These are phyloP conservation scores for Zygogramma bicolorata DNA, from an alignment of 2,888 invertebrate species.

Conservation along the genomic window DNA sequence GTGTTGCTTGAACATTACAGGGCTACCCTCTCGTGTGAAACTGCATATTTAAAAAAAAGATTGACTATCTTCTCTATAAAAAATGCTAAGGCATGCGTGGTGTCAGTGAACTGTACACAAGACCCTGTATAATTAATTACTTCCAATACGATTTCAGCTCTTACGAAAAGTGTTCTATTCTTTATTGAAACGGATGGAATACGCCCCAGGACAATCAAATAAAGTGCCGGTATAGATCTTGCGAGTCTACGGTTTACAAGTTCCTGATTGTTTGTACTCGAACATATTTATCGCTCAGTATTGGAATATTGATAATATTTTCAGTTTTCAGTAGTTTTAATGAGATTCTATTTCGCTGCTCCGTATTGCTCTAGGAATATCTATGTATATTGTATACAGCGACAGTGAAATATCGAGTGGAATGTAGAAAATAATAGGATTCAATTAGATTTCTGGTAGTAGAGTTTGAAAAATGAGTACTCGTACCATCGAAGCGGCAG, in stretches of 20 bases:
- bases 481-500: not conserved
- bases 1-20: too few relatives aligned
- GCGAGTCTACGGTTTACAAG: not conserved
- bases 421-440: not conserved
- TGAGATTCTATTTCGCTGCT: conserved; percentile 12
- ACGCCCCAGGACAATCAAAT: not conserved
- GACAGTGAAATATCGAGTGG: not conserved
- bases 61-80: too few relatives aligned
- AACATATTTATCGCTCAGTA: conserved; percentile 3
- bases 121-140: not conserved
- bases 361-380: conserved; percentile 5
- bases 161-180: not conserved
- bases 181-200: not conserved
- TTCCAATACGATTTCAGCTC: not conserved
- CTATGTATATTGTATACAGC: not conserved
- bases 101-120: too few relatives aligned
- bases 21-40: too few relatives aligned
- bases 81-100: too few relatives aligned
- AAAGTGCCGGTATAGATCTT: conserved; percentile 8
- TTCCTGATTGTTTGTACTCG: conserved; percentile 5
- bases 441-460: not conserved
- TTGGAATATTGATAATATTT: conserved; percentile 7
- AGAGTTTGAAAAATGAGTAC: not conserved
- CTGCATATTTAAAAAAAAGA: too few relatives aligned
- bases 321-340: conserved; percentile 10